Conservation (phyloP, 2,113 vertebrate genomes). For the Corythornis madagascariensis region DNA sequence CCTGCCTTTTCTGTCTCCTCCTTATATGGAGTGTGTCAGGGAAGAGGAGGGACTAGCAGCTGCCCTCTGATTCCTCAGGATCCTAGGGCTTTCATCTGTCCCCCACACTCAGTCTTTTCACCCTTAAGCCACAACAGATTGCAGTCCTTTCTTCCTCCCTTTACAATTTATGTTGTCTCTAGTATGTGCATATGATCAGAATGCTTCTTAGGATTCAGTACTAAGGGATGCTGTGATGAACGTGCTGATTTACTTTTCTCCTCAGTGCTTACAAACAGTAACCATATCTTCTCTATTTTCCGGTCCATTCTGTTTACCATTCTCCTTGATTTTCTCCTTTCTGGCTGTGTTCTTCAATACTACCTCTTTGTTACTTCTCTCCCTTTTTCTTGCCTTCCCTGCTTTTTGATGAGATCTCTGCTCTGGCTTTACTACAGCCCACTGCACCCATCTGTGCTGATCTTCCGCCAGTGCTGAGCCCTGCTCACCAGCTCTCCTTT, state of each 20-base stretch:
- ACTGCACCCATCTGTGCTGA: not conserved
- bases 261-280: not conserved
- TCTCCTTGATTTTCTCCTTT: conserved; percentile 5
- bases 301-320: not conserved
- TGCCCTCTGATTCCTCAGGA: too few relatives aligned
- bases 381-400: not conserved
- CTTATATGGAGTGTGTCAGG: too few relatives aligned
- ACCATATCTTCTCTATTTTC: not conserved
- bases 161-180: not conserved
- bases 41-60: too few relatives aligned
- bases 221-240: not conserved
- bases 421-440: not conserved
- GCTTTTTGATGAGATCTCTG: not conserved
- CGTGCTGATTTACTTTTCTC: not conserved
- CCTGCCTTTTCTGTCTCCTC: too few relatives aligned
- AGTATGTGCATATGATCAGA: not conserved
- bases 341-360: not conserved
- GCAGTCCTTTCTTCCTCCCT: not conserved
- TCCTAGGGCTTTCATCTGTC: too few relatives aligned
- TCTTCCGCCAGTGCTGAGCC: not conserved
- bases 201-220: not conserved
- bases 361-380: not conserved
- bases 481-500: not conserved
- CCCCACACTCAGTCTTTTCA: too few relatives aligned
- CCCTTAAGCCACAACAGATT: not conserved